These are phyloP conservation scores for Apostichopus parvimensis DNA, from an alignment of 35 echinoderm and acorn worm genomes.

Conservation along the genomic window DNA sequence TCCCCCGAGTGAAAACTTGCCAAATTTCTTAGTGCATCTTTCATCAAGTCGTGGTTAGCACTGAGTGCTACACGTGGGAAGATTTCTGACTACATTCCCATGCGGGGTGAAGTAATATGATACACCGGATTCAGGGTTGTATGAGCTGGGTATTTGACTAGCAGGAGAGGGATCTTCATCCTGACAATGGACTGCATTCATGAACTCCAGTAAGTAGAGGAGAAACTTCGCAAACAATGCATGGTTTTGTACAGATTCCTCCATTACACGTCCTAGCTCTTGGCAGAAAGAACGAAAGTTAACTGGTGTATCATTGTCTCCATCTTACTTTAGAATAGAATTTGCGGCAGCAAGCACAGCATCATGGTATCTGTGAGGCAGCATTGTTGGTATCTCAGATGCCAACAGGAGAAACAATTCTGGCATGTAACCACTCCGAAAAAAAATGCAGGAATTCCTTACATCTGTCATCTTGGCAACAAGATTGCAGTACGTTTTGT, in stretches of 20 bases:
- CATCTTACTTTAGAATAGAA: too few relatives aligned
- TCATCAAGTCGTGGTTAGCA: background rate
- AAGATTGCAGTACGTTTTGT: too few relatives aligned
- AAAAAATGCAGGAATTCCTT: too few relatives aligned
- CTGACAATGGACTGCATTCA: background rate
- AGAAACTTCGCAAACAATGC: background rate
- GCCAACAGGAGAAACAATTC: too few relatives aligned
- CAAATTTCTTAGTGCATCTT: constrained; percentile 31
- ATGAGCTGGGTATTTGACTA: constrained; percentile 3
- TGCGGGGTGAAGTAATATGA: constrained; percentile 28
- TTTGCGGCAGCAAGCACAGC: too few relatives aligned
- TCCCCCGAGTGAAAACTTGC: constrained; percentile 6
- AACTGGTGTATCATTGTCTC: too few relatives aligned
- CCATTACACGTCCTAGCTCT: constrained; percentile 14
- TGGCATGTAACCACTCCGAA: too few relatives aligned
- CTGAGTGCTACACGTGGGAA: constrained; percentile 8
- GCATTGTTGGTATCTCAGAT: too few relatives aligned
- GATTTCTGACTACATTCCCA: constrained; percentile 3
- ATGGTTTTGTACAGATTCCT: background rate
- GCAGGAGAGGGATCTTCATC: background rate
- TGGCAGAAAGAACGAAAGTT: constrained; percentile 12
- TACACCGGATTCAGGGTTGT: constrained; percentile 32
- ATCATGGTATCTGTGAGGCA: too few relatives aligned
- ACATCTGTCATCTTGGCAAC: background rate
- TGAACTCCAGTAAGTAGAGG: constrained; percentile 33